phyloP scores from a whole-genome alignment of 2,113 vertebrate genomes.

The Motacilla alba region DNA sequence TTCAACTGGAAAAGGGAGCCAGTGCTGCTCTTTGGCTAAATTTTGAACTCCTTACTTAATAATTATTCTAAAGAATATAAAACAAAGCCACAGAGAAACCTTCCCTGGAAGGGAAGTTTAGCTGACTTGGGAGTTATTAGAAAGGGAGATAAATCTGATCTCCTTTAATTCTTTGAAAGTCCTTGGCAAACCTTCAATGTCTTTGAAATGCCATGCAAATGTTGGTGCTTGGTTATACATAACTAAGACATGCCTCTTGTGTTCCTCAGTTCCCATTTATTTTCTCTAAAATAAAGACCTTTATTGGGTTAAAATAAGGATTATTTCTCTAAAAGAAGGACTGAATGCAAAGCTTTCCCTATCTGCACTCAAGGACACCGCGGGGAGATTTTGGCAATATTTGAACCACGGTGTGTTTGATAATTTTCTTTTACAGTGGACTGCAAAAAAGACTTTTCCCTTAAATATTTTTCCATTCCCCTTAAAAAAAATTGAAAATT shows the following conservation, averaged over 20 bases:
- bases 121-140: not conserved
- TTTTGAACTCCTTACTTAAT: not conserved
- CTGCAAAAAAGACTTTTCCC: not conserved
- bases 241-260: not conserved
- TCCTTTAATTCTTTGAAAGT: not conserved
- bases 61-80: not conserved
- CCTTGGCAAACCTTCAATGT: not conserved
- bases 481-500: not conserved
- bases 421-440: not conserved
- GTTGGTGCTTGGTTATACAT: not conserved
- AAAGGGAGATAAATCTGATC: not conserved
- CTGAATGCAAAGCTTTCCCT: not conserved
- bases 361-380: not conserved
- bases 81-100: not conserved
- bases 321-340: not conserved
- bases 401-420: not conserved
- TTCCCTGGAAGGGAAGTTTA: not conserved
- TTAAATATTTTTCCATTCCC: not conserved
- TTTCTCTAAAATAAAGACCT: not conserved
- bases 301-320: not conserved
- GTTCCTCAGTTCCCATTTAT: not conserved
- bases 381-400: not conserved
- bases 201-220: not conserved
- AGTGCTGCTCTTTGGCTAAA: not conserved
- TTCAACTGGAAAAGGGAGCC: not conserved